Percentiles rank a stretch among this genome's conserved stretches.
Conservation (phyloP, 2,797 vertebrate genomes). For the Gila robusta region DNA sequence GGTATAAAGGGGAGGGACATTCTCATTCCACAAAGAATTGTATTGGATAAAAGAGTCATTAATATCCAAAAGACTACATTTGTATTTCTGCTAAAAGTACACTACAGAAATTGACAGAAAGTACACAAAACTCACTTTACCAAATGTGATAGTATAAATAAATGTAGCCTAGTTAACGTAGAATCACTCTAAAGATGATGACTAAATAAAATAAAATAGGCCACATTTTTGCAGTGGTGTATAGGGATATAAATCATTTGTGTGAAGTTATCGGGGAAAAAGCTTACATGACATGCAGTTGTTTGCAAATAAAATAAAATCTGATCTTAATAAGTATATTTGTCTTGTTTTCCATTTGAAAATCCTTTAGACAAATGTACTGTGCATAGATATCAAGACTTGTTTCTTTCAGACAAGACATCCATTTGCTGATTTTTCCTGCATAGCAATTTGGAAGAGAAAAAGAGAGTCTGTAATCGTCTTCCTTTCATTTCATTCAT, state of each 20-base stretch:
- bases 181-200: neutral
- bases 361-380: neutral
- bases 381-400: neutral
- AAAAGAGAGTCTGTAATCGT: neutral
- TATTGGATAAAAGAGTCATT: neutral
- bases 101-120: neutral
- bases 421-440: neutral
- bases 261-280: neutral
- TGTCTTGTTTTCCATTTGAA: neutral
- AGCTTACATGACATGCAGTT: neutral
- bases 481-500: constrained; percentile 25
- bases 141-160: neutral
- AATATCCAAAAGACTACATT: neutral
- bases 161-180: neutral
- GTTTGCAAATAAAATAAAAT: neutral
- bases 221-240: neutral
- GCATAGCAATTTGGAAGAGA: neutral
- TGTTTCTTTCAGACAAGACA: constrained; percentile 9
- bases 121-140: neutral
- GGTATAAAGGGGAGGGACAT: neutral
- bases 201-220: neutral
- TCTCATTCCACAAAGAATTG: neutral
- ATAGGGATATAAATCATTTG: neutral
- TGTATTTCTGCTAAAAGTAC: neutral
- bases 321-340: neutral